phyloP scores from a whole-genome alignment of 2,888 invertebrate genomes.

The Melanostoma scalare region DNA sequence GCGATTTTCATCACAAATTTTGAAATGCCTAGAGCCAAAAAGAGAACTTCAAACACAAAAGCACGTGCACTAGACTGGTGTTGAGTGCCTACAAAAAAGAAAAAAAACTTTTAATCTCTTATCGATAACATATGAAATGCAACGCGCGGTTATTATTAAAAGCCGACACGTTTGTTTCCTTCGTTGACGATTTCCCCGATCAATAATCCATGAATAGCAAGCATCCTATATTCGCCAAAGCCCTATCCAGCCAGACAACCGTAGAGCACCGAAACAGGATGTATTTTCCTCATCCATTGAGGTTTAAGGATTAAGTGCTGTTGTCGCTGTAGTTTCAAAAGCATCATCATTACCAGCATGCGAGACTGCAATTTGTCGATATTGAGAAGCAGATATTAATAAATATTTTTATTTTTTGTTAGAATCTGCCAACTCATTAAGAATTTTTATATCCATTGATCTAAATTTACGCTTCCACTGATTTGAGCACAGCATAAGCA shows the following conservation, averaged over 20 bases:
- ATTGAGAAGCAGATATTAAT: slow-evolving; percentile 49
- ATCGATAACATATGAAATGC: slow-evolving; percentile 35
- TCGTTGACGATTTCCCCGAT: slow-evolving; percentile 47
- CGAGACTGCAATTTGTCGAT: slow-evolving; percentile 60
- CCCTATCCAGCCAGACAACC: slow-evolving; percentile 21
- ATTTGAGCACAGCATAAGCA: slow-evolving; percentile 19
- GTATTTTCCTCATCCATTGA: slow-evolving; percentile 33
- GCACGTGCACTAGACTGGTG: neutral
- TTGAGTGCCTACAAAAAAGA: neutral
- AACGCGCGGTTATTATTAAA: slow-evolving; percentile 25
- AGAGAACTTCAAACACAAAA: neutral
- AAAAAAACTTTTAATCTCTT: slow-evolving; percentile 12
- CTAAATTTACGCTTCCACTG: slow-evolving; percentile 43
- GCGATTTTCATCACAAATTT: too few species aligned
- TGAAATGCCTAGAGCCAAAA: neutral
- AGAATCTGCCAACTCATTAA: slow-evolving; percentile 66
- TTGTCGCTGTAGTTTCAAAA: slow-evolving; percentile 46
- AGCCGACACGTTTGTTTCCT: slow-evolving; percentile 32
- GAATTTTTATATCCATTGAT: slow-evolving; percentile 52
- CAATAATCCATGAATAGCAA: slow-evolving; percentile 57
- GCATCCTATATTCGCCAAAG: slow-evolving; percentile 30
- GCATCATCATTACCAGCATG: slow-evolving; percentile 6
- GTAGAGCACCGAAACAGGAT: slow-evolving; percentile 35
- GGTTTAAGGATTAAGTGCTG: slow-evolving; percentile 64
- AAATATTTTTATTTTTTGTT: slow-evolving; percentile 21